Conservation (phyloP, 2,797 vertebrate species). For the Avahi laniger region DNA sequence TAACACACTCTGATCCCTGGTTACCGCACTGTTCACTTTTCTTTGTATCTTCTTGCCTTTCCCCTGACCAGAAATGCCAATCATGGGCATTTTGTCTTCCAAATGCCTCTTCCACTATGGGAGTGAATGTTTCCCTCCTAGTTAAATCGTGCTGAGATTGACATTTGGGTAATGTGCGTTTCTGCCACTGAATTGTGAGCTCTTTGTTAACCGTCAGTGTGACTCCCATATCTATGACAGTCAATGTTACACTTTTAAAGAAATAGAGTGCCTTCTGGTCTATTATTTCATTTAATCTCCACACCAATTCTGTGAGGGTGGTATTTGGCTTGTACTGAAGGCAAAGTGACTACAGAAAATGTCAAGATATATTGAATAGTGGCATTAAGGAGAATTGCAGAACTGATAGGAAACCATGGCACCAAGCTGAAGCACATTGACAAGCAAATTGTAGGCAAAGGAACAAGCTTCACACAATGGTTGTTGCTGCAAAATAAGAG, state of each 20-base stretch:
- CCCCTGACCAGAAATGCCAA: neutral
- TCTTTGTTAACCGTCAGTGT: neutral
- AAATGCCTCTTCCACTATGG: neutral
- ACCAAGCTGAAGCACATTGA: neutral
- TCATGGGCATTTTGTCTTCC: neutral
- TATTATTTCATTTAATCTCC: neutral
- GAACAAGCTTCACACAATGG: neutral
- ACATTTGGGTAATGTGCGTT: neutral
- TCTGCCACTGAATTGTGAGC: neutral
- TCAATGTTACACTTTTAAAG: neutral
- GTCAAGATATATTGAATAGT: neutral
- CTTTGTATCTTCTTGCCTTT: neutral
- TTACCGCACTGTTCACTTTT: neutral
- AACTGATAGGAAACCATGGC: neutral
- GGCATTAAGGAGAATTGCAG: neutral
- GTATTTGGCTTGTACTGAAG: constrained; percentile 1
- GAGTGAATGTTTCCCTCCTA: neutral
- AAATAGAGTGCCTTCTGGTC: neutral
- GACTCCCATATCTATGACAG: neutral
- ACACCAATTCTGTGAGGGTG: neutral
- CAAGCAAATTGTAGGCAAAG: neutral
- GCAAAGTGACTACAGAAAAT: constrained; percentile 1
- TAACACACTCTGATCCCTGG: neutral
- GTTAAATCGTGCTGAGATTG: neutral
- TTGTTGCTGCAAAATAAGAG: neutral